Evolutionary conservation across 2,113 vertebrate genomes (phyloP), one percentile per base, ranked within the genome.

Genomic region (Dascyllus trimaculatus): DNA sequence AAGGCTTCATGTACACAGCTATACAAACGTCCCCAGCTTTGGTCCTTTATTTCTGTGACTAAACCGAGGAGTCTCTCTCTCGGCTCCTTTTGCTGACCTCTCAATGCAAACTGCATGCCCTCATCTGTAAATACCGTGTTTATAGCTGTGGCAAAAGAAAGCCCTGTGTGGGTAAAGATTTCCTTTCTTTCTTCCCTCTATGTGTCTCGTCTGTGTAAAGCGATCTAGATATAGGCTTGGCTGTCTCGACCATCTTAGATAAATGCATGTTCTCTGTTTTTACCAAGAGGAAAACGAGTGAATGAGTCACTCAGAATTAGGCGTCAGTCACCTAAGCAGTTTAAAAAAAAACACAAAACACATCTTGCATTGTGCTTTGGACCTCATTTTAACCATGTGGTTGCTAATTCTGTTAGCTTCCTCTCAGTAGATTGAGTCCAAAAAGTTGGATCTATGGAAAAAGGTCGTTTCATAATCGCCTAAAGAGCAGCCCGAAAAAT

Each of bases 71-170:
- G 60, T 77, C 51, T 63, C 65, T 78, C 68, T 26, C 58, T 78
- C 14, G 3, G 48, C 57, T 80, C 45, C 21, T 43, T 66, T 66
- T 38, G 59, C 66, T 82, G 81, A 86, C 71, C 70, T 90, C 72
- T 78, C 71, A 73, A 57, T 72, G 63, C 73, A 90, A 84, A 79
- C 11, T 22, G 87, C 90, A 92, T 92, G 90, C 64, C 71, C 53
- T 85, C 84, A 70, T 92, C 68, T 94, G 93, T 95, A 94, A 90
- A 93, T 93, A 94, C 46, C 75, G 51, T 84, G 72, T 88, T 85
- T 72, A 79, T 86, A 83, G 75, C 53, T 82, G 82, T 89, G 80
- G 67, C 71, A 75, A 57, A 72, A 84, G 75, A 48, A 77, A 45
- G 45, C 5, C 29, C 60, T 59, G 49, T 61, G 19, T 24, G 35